Evolutionary conservation across 2,797 vertebrate genomes (phyloP), one percentile per base, ranked within the genome.

Genomic region (Nannoperca obscura): DNA sequence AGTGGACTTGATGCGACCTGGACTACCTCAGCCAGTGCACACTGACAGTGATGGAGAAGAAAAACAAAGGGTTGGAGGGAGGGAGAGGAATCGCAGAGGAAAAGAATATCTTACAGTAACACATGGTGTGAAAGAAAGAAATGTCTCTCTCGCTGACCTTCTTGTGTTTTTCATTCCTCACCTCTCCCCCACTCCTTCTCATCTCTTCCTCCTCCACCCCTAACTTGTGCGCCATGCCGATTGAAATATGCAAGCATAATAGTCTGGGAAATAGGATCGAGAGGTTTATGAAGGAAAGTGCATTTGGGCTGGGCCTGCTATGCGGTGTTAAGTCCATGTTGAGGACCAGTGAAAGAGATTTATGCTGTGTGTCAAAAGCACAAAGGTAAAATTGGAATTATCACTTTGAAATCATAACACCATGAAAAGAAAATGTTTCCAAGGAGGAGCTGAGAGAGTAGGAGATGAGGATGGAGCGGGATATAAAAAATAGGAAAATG

Each of bases 41-140:
- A 67, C 86, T 87, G 89, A 91, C 86, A 89, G 78, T 88, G 91
- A 89, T 78, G 88, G 83, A 91, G 88, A 89, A 90, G 89, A 89
- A 93, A 89, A 94, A 91, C 85, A 90, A 88, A 91, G 70, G 60
- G 85, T 77, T 76, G 68, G 36, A 88, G 81, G 75, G 80, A 87
- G 80, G 69, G 72, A 85, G 88, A 80, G 81, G 79, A 88, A 86
- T 88, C 58, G 20, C 80, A 89, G 85, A 91, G 92, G 90, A 93
- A 94, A 94, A 92, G 17, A 91, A 93, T 91, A 91, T 94, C 89
- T 92, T 90, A 91, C 78, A 80, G 85, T 90, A 93, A 90, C 92
- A 93, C 87, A 85, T 92, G 91, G 92, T 90, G 92, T 91, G 88
- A 92, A 93, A 92, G 87, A 93, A 89, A 93, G 88, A 93, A 90